Evolutionary conservation across 2,797 vertebrate genomes (phyloP).

Genomic region (Darevskia mixta): DNA sequence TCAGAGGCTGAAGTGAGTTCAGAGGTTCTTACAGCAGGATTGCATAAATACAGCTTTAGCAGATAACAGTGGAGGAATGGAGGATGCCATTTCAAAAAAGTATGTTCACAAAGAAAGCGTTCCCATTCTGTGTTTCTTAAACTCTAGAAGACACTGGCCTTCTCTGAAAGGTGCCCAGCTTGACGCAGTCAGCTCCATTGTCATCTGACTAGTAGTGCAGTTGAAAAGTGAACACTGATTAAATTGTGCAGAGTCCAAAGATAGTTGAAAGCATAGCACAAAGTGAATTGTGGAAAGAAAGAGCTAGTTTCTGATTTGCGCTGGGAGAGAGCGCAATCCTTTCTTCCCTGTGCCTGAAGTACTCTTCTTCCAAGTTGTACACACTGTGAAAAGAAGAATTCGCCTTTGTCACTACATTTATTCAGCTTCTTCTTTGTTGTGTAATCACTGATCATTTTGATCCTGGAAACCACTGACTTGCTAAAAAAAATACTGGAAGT

Average conservation of each 20-base stretch:
- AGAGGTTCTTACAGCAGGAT: background rate
- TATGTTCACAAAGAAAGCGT: constrained; percentile 50
- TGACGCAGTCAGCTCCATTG: constrained; percentile 67
- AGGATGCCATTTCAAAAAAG: constrained; percentile 37
- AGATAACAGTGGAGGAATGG: constrained; percentile 53
- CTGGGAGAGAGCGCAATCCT: background rate
- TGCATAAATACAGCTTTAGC: constrained; percentile 3
- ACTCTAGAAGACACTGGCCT: constrained; percentile 61
- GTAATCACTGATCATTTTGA: too few species aligned
- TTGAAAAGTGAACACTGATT: constrained; percentile 61
- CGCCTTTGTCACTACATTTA: constrained; percentile 22
- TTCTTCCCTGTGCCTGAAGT: rapidly evolving
- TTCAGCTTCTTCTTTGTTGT: background rate
- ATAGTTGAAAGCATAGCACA: constrained; percentile 50
- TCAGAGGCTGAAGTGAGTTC: background rate
- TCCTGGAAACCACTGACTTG: too few species aligned
- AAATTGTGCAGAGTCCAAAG: constrained; percentile 56
- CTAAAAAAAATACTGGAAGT: background rate
- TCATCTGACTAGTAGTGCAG: constrained; percentile 36
- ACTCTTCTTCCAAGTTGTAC: constrained; percentile 30
- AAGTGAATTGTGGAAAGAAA: constrained; percentile 37
- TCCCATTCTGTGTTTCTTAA: constrained; percentile 61
- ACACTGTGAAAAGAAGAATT: constrained; percentile 23
- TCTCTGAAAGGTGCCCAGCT: constrained; percentile 56
- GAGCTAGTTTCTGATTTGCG: constrained; percentile 23